Evolutionary conservation across 2,888 invertebrate genomes (phyloP), one percentile per base, ranked within the genome.

Genomic region (Agrotis clavis): DNA sequence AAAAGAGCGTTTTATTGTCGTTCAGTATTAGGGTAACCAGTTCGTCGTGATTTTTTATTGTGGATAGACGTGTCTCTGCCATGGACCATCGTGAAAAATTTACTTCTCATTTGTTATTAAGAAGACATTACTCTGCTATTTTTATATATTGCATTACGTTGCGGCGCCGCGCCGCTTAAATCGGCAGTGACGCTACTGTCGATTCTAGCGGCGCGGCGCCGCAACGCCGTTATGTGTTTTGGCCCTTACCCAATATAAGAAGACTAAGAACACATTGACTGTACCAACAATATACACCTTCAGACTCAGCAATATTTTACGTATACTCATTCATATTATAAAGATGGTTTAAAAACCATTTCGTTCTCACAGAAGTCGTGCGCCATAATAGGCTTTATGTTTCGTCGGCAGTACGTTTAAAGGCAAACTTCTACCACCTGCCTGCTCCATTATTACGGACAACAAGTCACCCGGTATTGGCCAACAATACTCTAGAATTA

Each of bases 391-490:
- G 70, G 19, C 66, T 75, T n/a, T 54, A 69, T 51, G 51, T 81
- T 72, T 45, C 13, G 61, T 66, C 45, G 54, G 65, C 21, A 62
- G 18, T 64, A 77, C 62, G 25, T 74, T 54, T 72, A 64, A 50
- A 78, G 62, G 61, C 68, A 60, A 78, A 69, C 67, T 71, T 67
- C 53, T 67, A 73, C 66, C 88, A 87, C 85, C 87, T 90, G 88
- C 84, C 77, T 62, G 73, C 67, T 60, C 83, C 79, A 83, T 84
- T 87, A 86, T 85, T 88, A 86, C 76, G 75, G 77, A 80, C 81
- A 83, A 82, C 86, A 82, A 85, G 87, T 83, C 86, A 77, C 84
- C 82, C 71, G 73, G 84, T 79, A 77, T 81, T 82, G 77, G 66
- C 71, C 74, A 69, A 74, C 72, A 83, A 79, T 85, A 78, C 80